Percentiles rank a stretch among this genome's conserved stretches.
Evolutionary conservation across 2,797 vertebrate species (phyloP).

Genomic region (Erethizon dorsatum): DNA sequence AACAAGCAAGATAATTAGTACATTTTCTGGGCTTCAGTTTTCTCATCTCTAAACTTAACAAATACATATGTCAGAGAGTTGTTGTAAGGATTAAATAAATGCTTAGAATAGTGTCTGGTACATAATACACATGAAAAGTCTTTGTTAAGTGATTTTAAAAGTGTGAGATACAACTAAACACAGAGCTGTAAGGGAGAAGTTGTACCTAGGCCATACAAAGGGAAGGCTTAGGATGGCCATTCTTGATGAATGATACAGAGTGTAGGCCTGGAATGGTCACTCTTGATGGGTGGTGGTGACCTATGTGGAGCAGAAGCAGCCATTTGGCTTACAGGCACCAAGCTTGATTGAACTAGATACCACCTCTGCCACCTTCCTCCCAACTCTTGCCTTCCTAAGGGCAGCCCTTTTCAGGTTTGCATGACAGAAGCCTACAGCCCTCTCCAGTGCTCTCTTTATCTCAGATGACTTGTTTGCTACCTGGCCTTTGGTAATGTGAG

Average conservation of each 20-base stretch:
- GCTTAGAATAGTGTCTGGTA: not conserved
- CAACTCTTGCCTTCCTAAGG: not conserved
- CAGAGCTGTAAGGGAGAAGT: not conserved
- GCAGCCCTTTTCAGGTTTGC: not conserved
- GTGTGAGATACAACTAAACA: not conserved
- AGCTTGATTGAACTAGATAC: not conserved
- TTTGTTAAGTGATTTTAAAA: not conserved
- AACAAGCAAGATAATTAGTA: not conserved
- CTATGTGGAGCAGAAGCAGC: not conserved
- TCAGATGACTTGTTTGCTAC: not conserved
- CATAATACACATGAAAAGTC: not conserved
- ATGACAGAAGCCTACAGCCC: not conserved
- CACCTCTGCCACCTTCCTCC: not conserved
- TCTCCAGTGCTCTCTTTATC: not conserved
- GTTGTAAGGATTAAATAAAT: not conserved
- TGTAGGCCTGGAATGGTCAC: not conserved
- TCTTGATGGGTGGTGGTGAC: not conserved
- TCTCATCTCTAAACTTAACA: constrained; percentile 29
- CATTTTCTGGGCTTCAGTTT: not conserved
- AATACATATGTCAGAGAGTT: not conserved
- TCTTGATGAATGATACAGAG: not conserved
- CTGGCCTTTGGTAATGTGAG: not conserved
- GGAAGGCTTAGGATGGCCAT: not conserved
- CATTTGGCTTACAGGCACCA: not conserved
- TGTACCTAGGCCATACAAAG: not conserved